These are phyloP conservation scores for Abrostola triplasia DNA, from an alignment of 2,888 invertebrate genomes.

Conservation along the genomic window DNA sequence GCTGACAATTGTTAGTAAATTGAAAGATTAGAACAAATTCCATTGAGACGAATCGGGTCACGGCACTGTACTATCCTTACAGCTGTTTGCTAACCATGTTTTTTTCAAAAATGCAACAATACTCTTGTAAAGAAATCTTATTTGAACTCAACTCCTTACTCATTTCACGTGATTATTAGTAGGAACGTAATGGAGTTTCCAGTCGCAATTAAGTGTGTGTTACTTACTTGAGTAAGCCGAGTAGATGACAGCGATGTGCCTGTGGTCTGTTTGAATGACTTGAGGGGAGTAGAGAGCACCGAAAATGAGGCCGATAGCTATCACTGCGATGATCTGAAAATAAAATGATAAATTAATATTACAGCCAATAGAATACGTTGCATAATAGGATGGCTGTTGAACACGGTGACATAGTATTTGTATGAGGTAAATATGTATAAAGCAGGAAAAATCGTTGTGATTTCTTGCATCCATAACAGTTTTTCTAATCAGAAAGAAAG, in stretches of 20 bases:
- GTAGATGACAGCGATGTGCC: conserved; percentile 90
- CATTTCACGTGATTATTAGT: no score
- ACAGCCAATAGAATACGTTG: neutral
- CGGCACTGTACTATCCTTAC: conserved; percentile 48
- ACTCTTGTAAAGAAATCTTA: neutral
- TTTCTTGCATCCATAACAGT: neutral
- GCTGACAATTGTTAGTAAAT: conserved; percentile 64
- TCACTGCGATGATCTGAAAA: conserved; percentile 88
- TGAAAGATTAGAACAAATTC: conserved; percentile 75
- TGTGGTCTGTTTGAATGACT: conserved; percentile 86
- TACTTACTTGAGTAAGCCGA: conserved; percentile 89
- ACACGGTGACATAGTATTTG: no score
- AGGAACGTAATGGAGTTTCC: no score
- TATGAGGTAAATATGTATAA: no score
- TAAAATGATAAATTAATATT: conserved; percentile 17
- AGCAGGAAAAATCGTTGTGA: no score
- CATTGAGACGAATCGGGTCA: conserved; percentile 69
- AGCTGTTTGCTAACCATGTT: conserved; percentile 11
- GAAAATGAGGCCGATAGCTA: conserved; percentile 89
- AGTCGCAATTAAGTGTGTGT: neutral
- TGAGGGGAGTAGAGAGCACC: conserved; percentile 89
- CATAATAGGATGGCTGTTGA: neutral
- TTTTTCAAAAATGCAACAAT: neutral
- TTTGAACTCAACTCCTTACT: no score
- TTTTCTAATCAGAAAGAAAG: neutral